phyloP scores from a whole-genome alignment of 2,888 invertebrate species.

The Pimpla rufipes region DNA sequence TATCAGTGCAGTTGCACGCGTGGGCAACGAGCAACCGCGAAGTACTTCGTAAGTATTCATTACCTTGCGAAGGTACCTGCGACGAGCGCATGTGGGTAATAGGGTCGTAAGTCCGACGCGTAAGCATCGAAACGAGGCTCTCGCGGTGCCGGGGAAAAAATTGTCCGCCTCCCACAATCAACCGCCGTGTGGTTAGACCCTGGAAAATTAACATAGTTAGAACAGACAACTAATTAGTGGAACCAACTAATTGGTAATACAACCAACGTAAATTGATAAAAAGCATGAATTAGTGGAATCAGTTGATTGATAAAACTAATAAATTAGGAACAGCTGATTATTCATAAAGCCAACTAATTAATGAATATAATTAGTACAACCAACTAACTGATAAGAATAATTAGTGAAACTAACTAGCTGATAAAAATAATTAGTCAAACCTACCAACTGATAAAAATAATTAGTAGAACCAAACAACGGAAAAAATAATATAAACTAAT shows the following conservation, averaged over 20 bases:
- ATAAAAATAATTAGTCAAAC: no score
- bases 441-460: no score
- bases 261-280: neutral
- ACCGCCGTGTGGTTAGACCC: neutral
- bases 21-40: slow-evolving; percentile 26
- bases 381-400: no score
- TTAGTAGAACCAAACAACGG: no score
- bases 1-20: slow-evolving; percentile 37
- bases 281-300: no score
- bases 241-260: neutral
- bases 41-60: slow-evolving; percentile 8
- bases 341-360: no score
- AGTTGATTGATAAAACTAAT: no score
- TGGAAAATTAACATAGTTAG: neutral
- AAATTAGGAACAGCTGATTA: no score
- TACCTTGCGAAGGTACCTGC: slow-evolving; percentile 1
- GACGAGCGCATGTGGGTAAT: slow-evolving; percentile 40
- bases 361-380: no score
- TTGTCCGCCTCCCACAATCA: neutral
- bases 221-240: neutral
- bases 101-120: neutral
- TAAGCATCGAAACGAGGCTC: neutral
- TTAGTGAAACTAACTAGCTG: no score
- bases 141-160: neutral
- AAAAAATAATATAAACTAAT: no score